Evolutionary conservation across 2,888 invertebrate species (phyloP).

Genomic region (Platycnemis pennipes): DNA sequence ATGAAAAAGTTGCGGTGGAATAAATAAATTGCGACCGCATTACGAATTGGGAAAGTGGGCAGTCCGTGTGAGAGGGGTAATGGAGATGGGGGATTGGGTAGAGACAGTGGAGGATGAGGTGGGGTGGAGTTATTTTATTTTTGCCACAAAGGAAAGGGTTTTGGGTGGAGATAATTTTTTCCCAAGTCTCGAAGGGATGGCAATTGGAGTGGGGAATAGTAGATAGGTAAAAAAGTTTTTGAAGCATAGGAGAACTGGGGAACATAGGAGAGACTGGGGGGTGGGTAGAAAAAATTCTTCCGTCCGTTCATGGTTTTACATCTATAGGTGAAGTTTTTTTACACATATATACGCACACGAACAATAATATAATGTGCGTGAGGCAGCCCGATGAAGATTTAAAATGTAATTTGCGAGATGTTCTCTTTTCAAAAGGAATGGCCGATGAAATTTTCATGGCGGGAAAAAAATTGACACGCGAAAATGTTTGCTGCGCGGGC

Average conservation of each 20-base stretch:
- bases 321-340: too few species aligned
- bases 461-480: conserved; percentile 24
- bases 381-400: conserved; percentile 56
- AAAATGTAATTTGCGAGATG: conserved; percentile 62
- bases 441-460: conserved; percentile 58
- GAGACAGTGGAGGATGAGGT: too few species aligned
- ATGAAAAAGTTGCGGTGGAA: conserved; percentile 66
- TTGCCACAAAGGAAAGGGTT: too few species aligned
- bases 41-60: conserved; percentile 40
- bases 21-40: conserved; percentile 53
- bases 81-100: not conserved
- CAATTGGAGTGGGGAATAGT: too few species aligned
- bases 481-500: not conserved
- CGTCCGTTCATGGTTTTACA: too few species aligned
- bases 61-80: not conserved
- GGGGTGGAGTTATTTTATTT: not conserved
- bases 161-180: too few species aligned
- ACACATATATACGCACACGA: too few species aligned
- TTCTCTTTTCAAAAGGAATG: conserved; percentile 58
- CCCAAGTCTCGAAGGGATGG: too few species aligned
- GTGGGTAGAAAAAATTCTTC: too few species aligned
- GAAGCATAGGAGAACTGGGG: too few species aligned
- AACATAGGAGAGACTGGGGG: too few species aligned
- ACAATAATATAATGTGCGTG: not conserved
- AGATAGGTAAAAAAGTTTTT: too few species aligned